Base-by-base conservation (phyloP, 2,797 vertebrate genomes). In the Tapirus indicus region DNA sequence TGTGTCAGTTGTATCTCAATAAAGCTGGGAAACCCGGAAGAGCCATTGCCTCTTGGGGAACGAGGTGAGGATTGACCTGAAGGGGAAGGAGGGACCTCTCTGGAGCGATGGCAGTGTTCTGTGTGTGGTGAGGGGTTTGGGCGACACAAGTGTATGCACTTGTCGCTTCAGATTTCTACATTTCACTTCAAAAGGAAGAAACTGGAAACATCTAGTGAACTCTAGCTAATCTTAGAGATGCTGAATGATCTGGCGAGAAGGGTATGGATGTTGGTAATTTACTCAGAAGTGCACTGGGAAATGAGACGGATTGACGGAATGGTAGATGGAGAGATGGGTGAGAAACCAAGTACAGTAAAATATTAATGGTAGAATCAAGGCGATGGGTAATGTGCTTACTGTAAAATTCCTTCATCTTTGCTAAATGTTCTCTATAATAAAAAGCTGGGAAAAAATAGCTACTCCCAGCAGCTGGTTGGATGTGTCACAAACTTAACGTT, bases 401-500 rank as follows among this genome's bases (percentile, higher is more conserved):
- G 35, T 25, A 1, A 2, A 18, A 8, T 20, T 35, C 44, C 4
- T 4, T 38, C 58, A 35, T 7, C n/a, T 54, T 47, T 0, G 5
- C 47, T 7, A 0, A 66, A 41, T 11, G 74, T 17, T 68, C 7
- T 29, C 17, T 3, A 0, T 16, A 38, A 23, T 0, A 13, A 52
- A 11, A 7, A 41, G 25, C 74, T 6, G 62, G 41, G 75, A 2
- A 35, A 41, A 27, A 16, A 11, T 14, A 32, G 6, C 41, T 17
- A 8, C n/a, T 14, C 10, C 20, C 6, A 49, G 13, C 83, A 20
- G 2, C 1, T 0, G 56, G 68, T 23, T 2, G 12, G 23, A 5
- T 0, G 38, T 2, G 35, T 54, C 44, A 2, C 18, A 6, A 2
- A 12, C 47, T 6, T 0, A 1, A 5, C 1, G 1, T 1, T 9